These are phyloP conservation scores for Anseranas semipalmata DNA, from an alignment of 2,113 vertebrate genomes.

Conservation along the genomic window DNA sequence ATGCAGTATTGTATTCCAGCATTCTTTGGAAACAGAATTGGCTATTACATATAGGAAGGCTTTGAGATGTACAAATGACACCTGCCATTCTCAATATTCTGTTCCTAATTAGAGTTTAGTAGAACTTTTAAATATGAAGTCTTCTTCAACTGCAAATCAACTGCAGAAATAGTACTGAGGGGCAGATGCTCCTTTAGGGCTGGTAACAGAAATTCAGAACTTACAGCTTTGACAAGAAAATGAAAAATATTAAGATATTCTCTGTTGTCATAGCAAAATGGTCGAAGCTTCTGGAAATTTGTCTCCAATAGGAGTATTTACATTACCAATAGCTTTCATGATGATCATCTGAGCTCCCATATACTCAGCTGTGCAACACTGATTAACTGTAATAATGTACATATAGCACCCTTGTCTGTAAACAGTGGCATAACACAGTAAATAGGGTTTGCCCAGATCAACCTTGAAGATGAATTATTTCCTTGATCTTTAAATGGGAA, in stretches of 20 bases:
- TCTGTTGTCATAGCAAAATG: neutral
- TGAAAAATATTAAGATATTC: neutral
- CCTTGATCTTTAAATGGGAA: neutral
- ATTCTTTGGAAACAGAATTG: neutral
- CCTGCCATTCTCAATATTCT: neutral
- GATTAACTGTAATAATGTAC: neutral
- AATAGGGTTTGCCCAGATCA: neutral
- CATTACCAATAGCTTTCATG: neutral
- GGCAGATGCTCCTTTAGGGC: neutral
- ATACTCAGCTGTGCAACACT: neutral
- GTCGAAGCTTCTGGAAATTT: neutral
- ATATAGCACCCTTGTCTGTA: neutral
- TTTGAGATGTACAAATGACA: neutral
- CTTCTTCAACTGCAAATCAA: fast-evolving
- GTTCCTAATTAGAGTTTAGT: neutral
- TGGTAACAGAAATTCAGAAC: neutral
- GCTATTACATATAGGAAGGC: neutral
- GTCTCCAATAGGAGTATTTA: neutral
- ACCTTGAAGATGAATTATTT: neutral
- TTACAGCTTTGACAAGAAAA: neutral
- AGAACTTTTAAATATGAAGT: neutral
- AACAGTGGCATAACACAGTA: neutral
- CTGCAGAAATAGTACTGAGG: neutral
- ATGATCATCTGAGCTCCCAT: neutral
- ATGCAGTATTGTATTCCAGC: neutral